Conservation (phyloP, 2,113 vertebrate genomes). For the Maccullochella peelii region DNA sequence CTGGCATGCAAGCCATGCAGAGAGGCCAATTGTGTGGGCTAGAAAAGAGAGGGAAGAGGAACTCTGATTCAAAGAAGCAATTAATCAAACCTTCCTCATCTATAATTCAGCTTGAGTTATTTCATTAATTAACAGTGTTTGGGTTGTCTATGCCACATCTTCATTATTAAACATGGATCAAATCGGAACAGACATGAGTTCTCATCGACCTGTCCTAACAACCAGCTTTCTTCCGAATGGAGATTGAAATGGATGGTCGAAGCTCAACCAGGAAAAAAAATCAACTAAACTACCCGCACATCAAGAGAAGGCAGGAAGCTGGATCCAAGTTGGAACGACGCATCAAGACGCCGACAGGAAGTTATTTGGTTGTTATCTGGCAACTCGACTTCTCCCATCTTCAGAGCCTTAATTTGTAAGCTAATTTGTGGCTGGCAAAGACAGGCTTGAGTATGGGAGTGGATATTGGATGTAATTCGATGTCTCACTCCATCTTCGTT, state of each 20-base stretch:
- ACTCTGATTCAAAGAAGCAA: conserved; percentile 47
- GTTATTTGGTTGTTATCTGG: conserved; percentile 76
- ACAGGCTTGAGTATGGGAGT: conserved; percentile 67
- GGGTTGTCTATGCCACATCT: conserved; percentile 64
- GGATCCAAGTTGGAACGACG: conserved; percentile 67
- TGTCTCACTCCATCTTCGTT: conserved; percentile 77
- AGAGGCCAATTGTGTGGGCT: conserved; percentile 51
- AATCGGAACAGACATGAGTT: conserved; percentile 57
- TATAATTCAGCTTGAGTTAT: conserved; percentile 75
- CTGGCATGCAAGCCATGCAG: conserved; percentile 34
- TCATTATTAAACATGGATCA: conserved; percentile 71
- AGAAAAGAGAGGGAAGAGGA: conserved; percentile 12
- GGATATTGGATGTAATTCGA: conserved; percentile 83
- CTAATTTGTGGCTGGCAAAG: conserved; percentile 77
- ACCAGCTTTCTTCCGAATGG: conserved; percentile 48
- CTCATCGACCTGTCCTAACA: conserved; percentile 67
- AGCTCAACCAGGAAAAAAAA: conserved; percentile 39
- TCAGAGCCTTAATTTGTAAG: conserved; percentile 80
- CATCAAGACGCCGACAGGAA: conserved; percentile 80
- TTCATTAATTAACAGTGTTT: conserved; percentile 80
- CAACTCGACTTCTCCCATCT: conserved; percentile 63
- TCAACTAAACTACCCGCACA: conserved; percentile 39
- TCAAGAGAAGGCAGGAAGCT: conserved; percentile 68
- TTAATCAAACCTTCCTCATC: conserved; percentile 74
- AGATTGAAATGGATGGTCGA: conserved; percentile 54